Conservation (phyloP, 2,888 invertebrate genomes). For the Malthinus seriepunctatus region DNA sequence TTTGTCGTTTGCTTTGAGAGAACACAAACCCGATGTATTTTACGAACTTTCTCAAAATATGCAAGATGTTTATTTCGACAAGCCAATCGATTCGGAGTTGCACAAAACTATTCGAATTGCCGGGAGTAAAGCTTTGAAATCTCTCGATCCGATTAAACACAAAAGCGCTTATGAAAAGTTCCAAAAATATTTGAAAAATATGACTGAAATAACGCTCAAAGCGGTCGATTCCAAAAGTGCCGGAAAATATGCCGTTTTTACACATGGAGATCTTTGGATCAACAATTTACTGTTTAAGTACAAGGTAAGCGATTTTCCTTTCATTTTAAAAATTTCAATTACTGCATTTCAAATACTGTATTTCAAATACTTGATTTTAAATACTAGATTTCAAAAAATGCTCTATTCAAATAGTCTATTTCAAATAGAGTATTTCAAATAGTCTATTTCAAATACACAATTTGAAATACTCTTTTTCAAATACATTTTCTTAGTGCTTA, state of each 20-base stretch:
- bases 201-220: not conserved
- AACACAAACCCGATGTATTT: conserved; percentile 8
- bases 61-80: not conserved
- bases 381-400: too few species aligned
- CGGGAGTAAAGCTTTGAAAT: not conserved
- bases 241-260: conserved; percentile 8
- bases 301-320: conserved; percentile 5
- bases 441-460: too few species aligned
- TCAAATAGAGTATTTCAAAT: too few species aligned
- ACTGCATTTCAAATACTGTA: too few species aligned
- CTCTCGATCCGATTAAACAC: not conserved
- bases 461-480: too few species aligned
- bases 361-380: too few species aligned
- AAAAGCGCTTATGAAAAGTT: not conserved
- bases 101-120: not conserved
- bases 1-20: not conserved
- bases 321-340: too few species aligned
- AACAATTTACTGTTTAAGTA: conserved; percentile 21
- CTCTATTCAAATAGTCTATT: too few species aligned
- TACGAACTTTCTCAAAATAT: not conserved
- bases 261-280: conserved; percentile 17
- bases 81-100: not conserved
- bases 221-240: not conserved
- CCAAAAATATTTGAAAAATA: not conserved
- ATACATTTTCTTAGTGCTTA: too few species aligned